phyloP scores from a whole-genome alignment of 2,888 invertebrate species.

The Sipha maydis region DNA sequence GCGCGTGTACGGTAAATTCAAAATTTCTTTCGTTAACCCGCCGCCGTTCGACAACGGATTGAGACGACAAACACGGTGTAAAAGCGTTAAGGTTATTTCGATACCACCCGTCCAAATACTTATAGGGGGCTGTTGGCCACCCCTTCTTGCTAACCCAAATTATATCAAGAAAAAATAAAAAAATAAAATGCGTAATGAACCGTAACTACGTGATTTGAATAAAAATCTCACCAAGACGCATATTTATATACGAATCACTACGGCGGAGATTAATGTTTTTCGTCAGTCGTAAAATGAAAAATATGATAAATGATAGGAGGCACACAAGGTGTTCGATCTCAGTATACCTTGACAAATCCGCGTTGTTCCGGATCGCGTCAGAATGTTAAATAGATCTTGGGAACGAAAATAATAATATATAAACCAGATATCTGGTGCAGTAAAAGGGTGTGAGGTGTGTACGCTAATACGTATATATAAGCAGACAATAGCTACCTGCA shows the following conservation, averaged over 20 bases:
- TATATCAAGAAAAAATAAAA: conserved; percentile 13
- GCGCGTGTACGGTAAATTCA: neutral
- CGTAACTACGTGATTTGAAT: conserved; percentile 61
- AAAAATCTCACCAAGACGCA: conserved; percentile 34
- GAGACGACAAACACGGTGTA: conserved; percentile 19
- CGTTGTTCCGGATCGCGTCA: conserved; percentile 44
- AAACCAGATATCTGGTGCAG: conserved; percentile 45
- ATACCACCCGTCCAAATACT: neutral
- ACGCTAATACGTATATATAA: neutral
- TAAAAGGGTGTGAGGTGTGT: conserved; percentile 13
- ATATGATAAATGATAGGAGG: conserved; percentile 52
- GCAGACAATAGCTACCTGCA: neutral
- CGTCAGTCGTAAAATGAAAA: conserved; percentile 54
- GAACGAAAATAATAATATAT: conserved; percentile 26
- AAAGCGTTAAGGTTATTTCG: conserved; percentile 27
- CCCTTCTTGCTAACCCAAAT: neutral
- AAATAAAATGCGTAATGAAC: conserved; percentile 50
- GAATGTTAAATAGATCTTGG: conserved; percentile 58
- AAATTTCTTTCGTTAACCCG: neutral
- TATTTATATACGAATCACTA: conserved; percentile 6
- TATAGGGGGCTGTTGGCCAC: neutral
- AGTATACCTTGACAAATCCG: conserved; percentile 60
- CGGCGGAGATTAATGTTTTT: conserved; percentile 57
- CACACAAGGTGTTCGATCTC: conserved; percentile 46
- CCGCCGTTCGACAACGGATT: neutral